Conservation (phyloP, 1,140 invertebrate species). For the Panulirus ornatus region DNA sequence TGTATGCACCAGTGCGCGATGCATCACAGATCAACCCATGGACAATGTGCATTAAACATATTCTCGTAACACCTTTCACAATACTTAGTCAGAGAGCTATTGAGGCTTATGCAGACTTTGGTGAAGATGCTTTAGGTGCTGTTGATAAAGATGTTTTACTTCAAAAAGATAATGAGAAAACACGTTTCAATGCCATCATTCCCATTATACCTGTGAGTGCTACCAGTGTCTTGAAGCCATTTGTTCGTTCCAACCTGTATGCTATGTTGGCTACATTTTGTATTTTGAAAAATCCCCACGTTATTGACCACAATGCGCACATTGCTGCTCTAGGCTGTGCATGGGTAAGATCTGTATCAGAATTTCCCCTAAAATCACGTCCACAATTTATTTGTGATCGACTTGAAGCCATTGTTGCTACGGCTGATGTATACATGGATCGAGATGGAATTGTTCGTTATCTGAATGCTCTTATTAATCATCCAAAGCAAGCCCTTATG, state of each 20-base stretch:
- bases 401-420: conserved; percentile 50
- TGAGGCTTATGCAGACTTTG: conserved; percentile 41
- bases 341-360: conserved; percentile 66
- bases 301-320: conserved; percentile 70
- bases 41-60: conserved; percentile 68
- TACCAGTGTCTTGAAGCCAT: conserved; percentile 41
- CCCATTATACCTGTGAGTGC: conserved; percentile 59
- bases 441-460: conserved; percentile 49
- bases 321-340: conserved; percentile 73
- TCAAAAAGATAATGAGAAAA: conserved; percentile 52
- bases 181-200: conserved; percentile 69
- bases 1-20: conserved; percentile 69
- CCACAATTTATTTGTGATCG: conserved; percentile 57
- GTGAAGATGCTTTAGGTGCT: conserved; percentile 14
- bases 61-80: conserved; percentile 68
- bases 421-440: conserved; percentile 68
- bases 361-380: conserved; percentile 40
- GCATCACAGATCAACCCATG: conserved; percentile 72
- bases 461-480: conserved; percentile 39
- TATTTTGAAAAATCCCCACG: conserved; percentile 73
- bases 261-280: conserved; percentile 72
- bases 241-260: conserved; percentile 67
- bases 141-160: conserved; percentile 65
- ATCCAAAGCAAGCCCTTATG: conserved; percentile 70
- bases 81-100: conserved; percentile 65